Evolutionary conservation across 2,113 vertebrate species (phyloP), one percentile per base, ranked within the genome.

Genomic region (Actinemys pallida): DNA sequence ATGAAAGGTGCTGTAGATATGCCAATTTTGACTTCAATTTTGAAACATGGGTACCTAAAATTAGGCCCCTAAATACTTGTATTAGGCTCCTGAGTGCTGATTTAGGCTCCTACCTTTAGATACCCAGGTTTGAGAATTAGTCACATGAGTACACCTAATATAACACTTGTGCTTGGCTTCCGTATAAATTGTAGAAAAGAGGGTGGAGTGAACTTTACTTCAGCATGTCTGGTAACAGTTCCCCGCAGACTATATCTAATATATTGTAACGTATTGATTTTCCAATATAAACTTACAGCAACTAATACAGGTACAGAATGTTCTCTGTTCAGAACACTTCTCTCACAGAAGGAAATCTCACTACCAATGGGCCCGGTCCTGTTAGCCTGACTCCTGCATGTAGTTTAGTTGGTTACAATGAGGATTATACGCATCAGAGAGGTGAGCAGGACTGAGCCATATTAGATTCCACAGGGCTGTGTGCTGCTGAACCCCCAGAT

Each of bases 201-300:
- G 89, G 90, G 93, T 87, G 69, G 82, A 81, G 49, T 93, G 12
- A 78, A 86, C 86, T 96, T 96, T 35, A 94, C 78, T 93, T 90
- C 76, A 78, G 56, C 87, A 96, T 84, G 88, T 92, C 87, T 94
- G 85, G 88, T 84, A 95, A 75, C 56, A 95, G 89, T 94, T 96
- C 83, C 92, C 84, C 53, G 24, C 87, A 97, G 87, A 94, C 85
- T 86, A 54, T 8, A 85, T 76, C 94, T 90, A 89, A 75, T 1
- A 17, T 49, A 75, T n/a, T 84, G 12, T 82, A 29, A 84, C 29
- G 10, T 14, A 92, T 87, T 93, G 84, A 93, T 96, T 93, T 96
- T 92, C 88, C 91, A 96, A 92, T 93, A 35, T 29, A 95, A 96
- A 90, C 91, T 94, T 92, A 86, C 13, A 90, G 91, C 89, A 93